Evolutionary conservation across 30 jellyfish, hydroid and myxozoan genomes (phyloP).

Genomic region (Aurelia sp.): DNA sequence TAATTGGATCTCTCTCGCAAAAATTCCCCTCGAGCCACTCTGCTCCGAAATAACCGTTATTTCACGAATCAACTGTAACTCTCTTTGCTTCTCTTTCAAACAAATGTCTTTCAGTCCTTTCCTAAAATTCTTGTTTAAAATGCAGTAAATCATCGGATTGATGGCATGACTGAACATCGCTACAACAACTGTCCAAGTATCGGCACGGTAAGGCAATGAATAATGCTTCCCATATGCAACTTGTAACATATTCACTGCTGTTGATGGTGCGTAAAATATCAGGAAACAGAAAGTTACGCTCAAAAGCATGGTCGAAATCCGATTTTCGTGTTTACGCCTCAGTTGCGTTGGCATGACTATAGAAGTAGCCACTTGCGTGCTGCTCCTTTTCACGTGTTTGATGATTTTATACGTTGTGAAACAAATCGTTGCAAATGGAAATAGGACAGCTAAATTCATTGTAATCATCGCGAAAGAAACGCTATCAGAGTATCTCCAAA

Average conservation of each 20-base stretch:
- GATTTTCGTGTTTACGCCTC: slow-evolving; percentile 29
- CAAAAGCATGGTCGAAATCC: slow-evolving; percentile 45
- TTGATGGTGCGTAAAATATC: slow-evolving; percentile 50
- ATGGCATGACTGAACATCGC: slow-evolving; percentile 77
- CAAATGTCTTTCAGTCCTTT: slow-evolving; percentile 37
- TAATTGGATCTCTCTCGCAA: too few relatives aligned
- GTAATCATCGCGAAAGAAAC: slow-evolving; percentile 35
- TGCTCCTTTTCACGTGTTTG: slow-evolving; percentile 29
- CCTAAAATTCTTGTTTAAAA: slow-evolving; percentile 54
- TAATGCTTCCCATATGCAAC: slow-evolving; percentile 46
- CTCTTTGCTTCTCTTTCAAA: slow-evolving; percentile 31
- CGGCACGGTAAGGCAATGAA: slow-evolving; percentile 34
- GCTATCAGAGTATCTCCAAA: slow-evolving; percentile 38
- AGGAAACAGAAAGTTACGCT: slow-evolving; percentile 44
- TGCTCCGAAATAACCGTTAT: neutral
- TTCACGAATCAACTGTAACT: neutral
- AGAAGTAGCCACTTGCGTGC: slow-evolving; percentile 25
- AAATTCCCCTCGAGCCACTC: too few relatives aligned
- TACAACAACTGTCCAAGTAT: slow-evolving; percentile 40
- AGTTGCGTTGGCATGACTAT: neutral
- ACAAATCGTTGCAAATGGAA: slow-evolving; percentile 60
- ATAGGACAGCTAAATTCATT: neutral
- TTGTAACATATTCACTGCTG: slow-evolving; percentile 39
- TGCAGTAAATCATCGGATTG: slow-evolving; percentile 67
- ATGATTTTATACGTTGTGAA: slow-evolving; percentile 34